Percentiles rank a stretch among this genome's conserved stretches.
Conservation (phyloP, 2,797 vertebrate species). For the Xiphophorus birchmanni region DNA sequence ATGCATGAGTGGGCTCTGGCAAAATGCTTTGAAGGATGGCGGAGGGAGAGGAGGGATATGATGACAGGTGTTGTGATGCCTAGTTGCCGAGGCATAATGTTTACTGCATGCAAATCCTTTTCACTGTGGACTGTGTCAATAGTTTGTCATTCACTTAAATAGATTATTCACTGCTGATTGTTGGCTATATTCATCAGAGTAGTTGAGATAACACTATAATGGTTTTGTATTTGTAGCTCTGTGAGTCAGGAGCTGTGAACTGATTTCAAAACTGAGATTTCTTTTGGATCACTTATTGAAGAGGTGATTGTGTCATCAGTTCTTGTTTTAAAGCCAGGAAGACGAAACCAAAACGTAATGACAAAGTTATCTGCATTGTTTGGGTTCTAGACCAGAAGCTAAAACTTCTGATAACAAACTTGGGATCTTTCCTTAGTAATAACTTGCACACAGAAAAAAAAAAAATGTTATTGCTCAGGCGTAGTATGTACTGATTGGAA, state of each 20-base stretch:
- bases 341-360: background rate
- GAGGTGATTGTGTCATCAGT: background rate
- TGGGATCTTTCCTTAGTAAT: background rate
- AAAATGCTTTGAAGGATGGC: conserved; percentile 21
- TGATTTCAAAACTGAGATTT: background rate
- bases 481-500: background rate
- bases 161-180: background rate
- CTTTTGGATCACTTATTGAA: background rate
- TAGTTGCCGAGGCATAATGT: conserved; percentile 28
- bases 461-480: background rate
- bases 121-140: conserved; percentile 1
- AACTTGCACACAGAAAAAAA: background rate
- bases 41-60: background rate
- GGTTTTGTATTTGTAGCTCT: background rate
- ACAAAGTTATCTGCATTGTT: background rate
- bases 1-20: conserved; percentile 53
- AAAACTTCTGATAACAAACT: background rate
- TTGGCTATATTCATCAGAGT: background rate
- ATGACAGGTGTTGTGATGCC: conserved; percentile 31
- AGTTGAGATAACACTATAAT: background rate
- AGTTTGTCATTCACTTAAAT: conserved; percentile 1
- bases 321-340: background rate
- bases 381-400: background rate
- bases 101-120: conserved; percentile 3
- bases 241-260: background rate